Percentiles rank a stretch among this genome's conserved stretches.
Conservation (phyloP, 1,140 invertebrate species). For the Geopemphigus sp. region DNA sequence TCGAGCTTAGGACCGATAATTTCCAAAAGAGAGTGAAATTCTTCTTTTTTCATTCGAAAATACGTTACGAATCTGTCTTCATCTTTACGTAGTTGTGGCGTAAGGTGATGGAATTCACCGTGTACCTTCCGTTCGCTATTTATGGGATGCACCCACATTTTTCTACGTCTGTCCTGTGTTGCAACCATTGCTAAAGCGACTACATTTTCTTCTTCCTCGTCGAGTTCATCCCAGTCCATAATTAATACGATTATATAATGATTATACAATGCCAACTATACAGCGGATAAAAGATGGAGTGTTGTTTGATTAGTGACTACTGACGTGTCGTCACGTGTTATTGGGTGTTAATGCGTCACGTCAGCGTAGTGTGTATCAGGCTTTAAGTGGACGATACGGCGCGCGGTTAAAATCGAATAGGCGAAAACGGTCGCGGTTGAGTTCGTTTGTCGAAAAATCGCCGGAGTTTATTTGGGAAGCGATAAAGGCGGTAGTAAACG, state of each 20-base stretch:
- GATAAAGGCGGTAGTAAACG: no score
- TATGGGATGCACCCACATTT: background rate
- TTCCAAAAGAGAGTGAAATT: background rate
- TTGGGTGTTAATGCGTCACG: no score
- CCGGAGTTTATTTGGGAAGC: no score
- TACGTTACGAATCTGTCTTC: background rate
- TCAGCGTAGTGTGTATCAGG: no score
- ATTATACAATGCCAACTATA: no score
- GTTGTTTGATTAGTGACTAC: background rate
- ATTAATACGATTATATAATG: background rate
- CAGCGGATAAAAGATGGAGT: no score
- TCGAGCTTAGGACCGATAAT: no score
- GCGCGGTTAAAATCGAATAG: no score
- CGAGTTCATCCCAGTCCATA: constrained; percentile 7
- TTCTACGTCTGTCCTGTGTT: background rate
- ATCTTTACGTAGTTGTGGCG: background rate
- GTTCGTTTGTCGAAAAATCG: no score
- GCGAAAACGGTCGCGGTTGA: no score
- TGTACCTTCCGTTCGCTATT: background rate
- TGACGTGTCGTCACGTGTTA: no score
- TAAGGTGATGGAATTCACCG: constrained; percentile 1
- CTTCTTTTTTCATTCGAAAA: background rate
- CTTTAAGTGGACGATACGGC: no score
- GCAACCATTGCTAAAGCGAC: background rate
- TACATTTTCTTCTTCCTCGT: background rate